Conservation (phyloP, 2,888 invertebrate species). For the Physocephala rufipes region DNA sequence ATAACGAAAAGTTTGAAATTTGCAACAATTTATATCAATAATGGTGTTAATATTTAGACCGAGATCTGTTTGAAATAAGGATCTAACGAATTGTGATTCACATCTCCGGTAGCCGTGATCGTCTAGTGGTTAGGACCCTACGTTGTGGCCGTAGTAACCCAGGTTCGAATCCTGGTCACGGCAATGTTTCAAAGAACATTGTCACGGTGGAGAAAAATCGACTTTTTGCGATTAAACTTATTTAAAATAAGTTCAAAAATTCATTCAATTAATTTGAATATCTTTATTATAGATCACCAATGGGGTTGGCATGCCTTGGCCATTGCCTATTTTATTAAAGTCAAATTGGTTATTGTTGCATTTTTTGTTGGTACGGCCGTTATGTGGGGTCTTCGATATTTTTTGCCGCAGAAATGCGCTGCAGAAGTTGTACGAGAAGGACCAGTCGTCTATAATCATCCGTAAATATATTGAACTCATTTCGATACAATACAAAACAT, state of each 20-base stretch:
- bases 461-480: constrained; percentile 51
- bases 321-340: constrained; percentile 62
- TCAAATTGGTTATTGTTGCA: constrained; percentile 61
- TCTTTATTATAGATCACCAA: constrained; percentile 50
- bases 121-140: constrained; percentile 66
- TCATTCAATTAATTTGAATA: background rate
- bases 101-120: constrained; percentile 60
- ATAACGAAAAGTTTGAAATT: no score
- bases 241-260: background rate
- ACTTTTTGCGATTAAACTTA: background rate
- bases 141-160: constrained; percentile 66
- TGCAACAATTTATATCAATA: no score
- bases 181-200: constrained; percentile 46
- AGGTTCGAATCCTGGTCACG: constrained; percentile 65
- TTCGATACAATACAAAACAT: background rate
- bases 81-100: constrained; percentile 59
- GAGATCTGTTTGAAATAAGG: constrained; percentile 66
- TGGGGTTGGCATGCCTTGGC: constrained; percentile 60
- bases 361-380: constrained; percentile 63
- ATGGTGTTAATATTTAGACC: constrained; percentile 40
- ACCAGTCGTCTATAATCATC: constrained; percentile 58
- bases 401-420: constrained; percentile 54
- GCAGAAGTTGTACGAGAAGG: constrained; percentile 47
- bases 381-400: constrained; percentile 59
- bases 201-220: constrained; percentile 27